Conservation (phyloP, 2,113 vertebrate species). For the Mormyrus lacerda region DNA sequence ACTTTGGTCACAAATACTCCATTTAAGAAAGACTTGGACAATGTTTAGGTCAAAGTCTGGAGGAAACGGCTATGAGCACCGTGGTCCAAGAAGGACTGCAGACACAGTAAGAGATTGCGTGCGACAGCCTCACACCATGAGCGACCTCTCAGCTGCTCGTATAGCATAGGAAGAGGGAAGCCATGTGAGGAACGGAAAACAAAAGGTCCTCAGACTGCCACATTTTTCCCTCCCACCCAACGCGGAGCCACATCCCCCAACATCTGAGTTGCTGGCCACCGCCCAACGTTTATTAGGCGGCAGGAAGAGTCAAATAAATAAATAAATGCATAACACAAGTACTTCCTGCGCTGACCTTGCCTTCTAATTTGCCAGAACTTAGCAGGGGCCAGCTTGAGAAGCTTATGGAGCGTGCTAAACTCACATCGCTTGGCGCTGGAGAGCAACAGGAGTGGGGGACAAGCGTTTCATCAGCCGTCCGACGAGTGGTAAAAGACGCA, state of each 20-base stretch:
- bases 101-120: neutral
- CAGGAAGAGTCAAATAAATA: conserved; percentile 31
- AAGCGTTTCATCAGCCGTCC: conserved; percentile 23
- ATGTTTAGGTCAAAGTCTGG: neutral
- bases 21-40: neutral
- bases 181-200: conserved; percentile 34
- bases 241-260: neutral
- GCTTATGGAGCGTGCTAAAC: conserved; percentile 31
- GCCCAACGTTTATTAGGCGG: conserved; percentile 34
- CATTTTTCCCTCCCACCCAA: conserved; percentile 21
- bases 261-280: neutral
- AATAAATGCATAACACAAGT: conserved; percentile 29
- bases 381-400: conserved; percentile 22
- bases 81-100: neutral
- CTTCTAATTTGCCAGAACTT: conserved; percentile 32
- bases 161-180: neutral
- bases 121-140: neutral
- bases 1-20: neutral
- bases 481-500: conserved; percentile 24
- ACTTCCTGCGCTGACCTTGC: conserved; percentile 24
- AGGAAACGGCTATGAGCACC: neutral
- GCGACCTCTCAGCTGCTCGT: neutral
- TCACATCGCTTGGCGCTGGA: conserved; percentile 31
- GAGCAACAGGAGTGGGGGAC: conserved; percentile 22
- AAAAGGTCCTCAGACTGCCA: conserved; percentile 35